These are phyloP conservation scores for Halcyon senegalensis DNA, from an alignment of 2,113 vertebrate species.

Conservation along the genomic window DNA sequence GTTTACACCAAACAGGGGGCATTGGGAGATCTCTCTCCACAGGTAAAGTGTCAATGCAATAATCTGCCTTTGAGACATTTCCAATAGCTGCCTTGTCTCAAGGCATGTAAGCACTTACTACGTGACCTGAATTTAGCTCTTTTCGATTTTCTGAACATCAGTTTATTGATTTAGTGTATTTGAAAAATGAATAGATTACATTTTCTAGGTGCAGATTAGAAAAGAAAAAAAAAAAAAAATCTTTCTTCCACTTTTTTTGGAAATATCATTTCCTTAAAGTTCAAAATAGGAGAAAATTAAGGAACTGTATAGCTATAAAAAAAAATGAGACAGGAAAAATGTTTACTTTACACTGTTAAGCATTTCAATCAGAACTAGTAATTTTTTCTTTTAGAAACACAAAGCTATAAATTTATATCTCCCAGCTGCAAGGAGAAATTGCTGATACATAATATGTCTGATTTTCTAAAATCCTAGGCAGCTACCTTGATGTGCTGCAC, in stretches of 20 bases:
- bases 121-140: not conserved
- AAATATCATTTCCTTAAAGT: not conserved
- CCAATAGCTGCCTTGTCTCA: not conserved
- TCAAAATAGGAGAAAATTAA: slow-evolving; percentile 33
- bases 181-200: not conserved
- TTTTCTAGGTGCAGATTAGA: not conserved
- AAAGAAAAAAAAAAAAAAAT: not conserved
- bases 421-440: slow-evolving; percentile 31
- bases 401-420: slow-evolving; percentile 39
- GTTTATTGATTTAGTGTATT: not conserved
- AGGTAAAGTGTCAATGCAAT: not conserved
- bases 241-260: not conserved
- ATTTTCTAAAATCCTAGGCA: not conserved
- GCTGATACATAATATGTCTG: not conserved
- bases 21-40: not conserved
- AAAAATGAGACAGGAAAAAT: not conserved
- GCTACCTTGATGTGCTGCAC: not conserved
- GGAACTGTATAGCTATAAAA: not conserved
- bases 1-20: not conserved
- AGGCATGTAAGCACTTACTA: not conserved
- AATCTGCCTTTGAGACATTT: not conserved
- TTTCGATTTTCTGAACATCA: not conserved
- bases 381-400: slow-evolving; percentile 40
- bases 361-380: slow-evolving; percentile 16
- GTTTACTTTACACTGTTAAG: not conserved